Conservation (phyloP, 2,888 invertebrate species). For the Thecocarcelia acutangulata region DNA sequence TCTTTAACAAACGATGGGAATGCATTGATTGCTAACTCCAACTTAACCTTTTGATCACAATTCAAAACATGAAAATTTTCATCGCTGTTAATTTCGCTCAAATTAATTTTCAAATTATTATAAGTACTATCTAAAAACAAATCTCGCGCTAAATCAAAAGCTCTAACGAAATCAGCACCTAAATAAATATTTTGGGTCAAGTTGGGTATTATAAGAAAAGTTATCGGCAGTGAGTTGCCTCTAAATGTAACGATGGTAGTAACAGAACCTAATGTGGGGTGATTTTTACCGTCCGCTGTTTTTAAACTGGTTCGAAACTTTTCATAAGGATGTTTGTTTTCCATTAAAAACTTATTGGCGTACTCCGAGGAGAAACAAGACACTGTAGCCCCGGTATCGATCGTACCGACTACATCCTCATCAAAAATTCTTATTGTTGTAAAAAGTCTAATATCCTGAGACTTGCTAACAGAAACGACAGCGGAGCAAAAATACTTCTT, state of each 20-base stretch:
- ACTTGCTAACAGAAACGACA: no score
- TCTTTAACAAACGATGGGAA: constrained; percentile 40
- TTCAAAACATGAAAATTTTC: constrained; percentile 3
- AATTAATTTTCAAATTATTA: background rate
- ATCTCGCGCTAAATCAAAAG: background rate
- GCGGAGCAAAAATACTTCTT: no score
- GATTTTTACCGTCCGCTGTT: constrained; percentile 17
- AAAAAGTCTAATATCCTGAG: no score
- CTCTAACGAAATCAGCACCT: no score
- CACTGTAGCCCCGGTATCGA: constrained; percentile 6
- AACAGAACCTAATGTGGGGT: constrained; percentile 1
- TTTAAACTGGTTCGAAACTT: constrained; percentile 7
- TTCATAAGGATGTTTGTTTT: background rate
- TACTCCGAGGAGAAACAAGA: constrained; percentile 5
- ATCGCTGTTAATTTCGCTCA: background rate
- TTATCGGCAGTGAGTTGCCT: no score
- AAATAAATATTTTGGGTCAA: background rate
- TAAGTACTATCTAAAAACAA: constrained; percentile 8
- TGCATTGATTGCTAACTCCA: constrained; percentile 9
- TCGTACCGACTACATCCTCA: no score
- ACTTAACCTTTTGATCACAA: background rate
- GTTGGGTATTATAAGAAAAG: no score
- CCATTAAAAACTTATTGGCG: background rate
- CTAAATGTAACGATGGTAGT: background rate
- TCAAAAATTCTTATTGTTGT: no score